Evolutionary conservation across 1,140 invertebrate genomes (phyloP), one percentile per base, ranked within the genome.

Genomic region (Dryas iulia): DNA sequence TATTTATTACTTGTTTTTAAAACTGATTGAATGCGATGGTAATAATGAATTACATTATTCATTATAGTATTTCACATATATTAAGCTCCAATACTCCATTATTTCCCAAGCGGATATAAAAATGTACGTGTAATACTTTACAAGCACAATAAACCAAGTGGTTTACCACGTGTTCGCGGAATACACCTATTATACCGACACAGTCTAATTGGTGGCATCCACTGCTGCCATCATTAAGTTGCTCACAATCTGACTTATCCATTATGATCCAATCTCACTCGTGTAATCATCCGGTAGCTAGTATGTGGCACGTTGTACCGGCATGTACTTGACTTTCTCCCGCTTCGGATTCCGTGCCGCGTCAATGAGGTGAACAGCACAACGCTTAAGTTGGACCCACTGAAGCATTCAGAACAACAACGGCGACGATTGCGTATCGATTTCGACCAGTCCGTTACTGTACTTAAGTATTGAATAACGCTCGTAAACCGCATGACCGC

Each of bases 281-380:
- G 73, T 82, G 83, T 84, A 84, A 84, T 82, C 74, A 77, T 81
- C 72, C 71, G 68, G 79, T 73, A 77, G 83, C 58, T 67, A 79
- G 76, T 81, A 89, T 85, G 83, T 87, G 71, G 84, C 78, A 84
- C 85, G 78, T 78, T 76, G 77, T 79, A 79, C 77, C 72, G 53
- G 74, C 76, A 74, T 66, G 83, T 84, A 83, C 80, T 86, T 84
- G 84, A 90, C 88, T 91, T 89, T 91, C 88, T 87, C 88, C 78
- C 67, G 73, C 62, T 76, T 80, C 79, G 73, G 83, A 87, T 87
- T 85, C 84, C 86, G 81, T 86, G 80, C 77, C 81, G 82, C 82
- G 80, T 81, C 82, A 86, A 76, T 78, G 81, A 85, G 76, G 81
- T 88, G 83, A 90, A 83, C 83, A 87, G 77, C 78, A 78, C 81